Evolutionary conservation across 2,797 vertebrate species (phyloP), one percentile per base, ranked within the genome.

Genomic region (Oreortyx pictus): DNA sequence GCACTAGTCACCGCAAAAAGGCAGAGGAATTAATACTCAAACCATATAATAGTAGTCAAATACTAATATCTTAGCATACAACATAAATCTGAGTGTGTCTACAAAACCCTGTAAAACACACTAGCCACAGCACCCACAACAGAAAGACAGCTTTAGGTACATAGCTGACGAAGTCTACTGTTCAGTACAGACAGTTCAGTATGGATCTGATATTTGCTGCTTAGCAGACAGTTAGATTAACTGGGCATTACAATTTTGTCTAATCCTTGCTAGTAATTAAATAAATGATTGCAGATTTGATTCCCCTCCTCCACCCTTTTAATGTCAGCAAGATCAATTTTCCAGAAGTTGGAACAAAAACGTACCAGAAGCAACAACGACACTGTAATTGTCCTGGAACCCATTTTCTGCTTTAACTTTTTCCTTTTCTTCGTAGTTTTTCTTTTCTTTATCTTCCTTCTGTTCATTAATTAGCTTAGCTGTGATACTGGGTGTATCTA

Each of bases 361-460:
- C 96, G 82, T 98, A 99, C 99, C 99, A 97, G 99, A 99, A 91
- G 99, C 99, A 95, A 99, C 99, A 66, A 99, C 99, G 79, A 99
- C 99, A 7, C 99, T 99, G 82, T 99, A 99, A 97, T 99, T 99
- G 96, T 99, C 99, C 97, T 99, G 99, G 98, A 99, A 99, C 89
- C 99, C 99, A 77, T 98, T 99, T 97, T 99, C 99, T 12, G 98
- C 98, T 97, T 99, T 99, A 97, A 99, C 99, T 97, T 99, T 99
- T 97, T 99, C 99, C 95, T 99, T 99, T 95, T 99, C 99, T 97
- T 99, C 99, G 22, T 99, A 99, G 93, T 99, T 99, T 97, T 99
- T 99, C 97, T 99, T 99, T 97, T 99, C 99, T 96, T 99, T 99
- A 96, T 99, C 99, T 96, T 99, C 99, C 90, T 99, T 99, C 96